Conservation (phyloP, 35 echinoderm and acorn worm genomes). For the Patiria miniata region DNA sequence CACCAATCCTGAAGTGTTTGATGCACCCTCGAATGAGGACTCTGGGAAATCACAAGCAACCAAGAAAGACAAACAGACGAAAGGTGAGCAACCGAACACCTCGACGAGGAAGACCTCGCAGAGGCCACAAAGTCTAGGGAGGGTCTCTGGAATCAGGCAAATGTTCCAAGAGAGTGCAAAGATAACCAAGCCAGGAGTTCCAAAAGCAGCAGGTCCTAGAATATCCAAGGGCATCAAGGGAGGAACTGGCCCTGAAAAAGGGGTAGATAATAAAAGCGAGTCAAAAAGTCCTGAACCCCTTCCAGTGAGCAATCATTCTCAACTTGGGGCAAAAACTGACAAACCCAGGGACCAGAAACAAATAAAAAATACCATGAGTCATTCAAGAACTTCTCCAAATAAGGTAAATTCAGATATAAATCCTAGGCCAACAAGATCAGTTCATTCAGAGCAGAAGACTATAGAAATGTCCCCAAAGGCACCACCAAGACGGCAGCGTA, state of each 20-base stretch:
- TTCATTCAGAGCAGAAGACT: neutral
- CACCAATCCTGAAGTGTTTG: slow-evolving; percentile 2
- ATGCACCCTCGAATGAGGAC: neutral
- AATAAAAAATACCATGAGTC: neutral
- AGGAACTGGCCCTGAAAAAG: neutral
- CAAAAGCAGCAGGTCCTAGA: neutral
- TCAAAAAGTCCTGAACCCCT: neutral
- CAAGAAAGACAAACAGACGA: neutral
- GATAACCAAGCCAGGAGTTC: neutral
- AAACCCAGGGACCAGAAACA: neutral
- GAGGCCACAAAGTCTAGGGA: neutral
- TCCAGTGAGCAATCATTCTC: neutral
- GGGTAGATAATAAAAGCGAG: neutral
- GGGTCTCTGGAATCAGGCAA: neutral
- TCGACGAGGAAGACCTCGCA: neutral
- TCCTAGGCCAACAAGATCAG: neutral
- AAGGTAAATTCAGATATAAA: neutral
- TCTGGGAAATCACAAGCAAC: too few species aligned
- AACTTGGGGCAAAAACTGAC: neutral
- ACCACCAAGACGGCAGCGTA: neutral
- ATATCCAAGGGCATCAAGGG: neutral
- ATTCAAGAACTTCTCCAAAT: neutral
- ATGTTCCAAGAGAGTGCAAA: neutral
- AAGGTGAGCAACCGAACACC: neutral
- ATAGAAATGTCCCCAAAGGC: slow-evolving; percentile 3